Evolutionary conservation across 2,888 invertebrate genomes (phyloP), one percentile per base, ranked within the genome.

Genomic region (Ophion costatus): DNA sequence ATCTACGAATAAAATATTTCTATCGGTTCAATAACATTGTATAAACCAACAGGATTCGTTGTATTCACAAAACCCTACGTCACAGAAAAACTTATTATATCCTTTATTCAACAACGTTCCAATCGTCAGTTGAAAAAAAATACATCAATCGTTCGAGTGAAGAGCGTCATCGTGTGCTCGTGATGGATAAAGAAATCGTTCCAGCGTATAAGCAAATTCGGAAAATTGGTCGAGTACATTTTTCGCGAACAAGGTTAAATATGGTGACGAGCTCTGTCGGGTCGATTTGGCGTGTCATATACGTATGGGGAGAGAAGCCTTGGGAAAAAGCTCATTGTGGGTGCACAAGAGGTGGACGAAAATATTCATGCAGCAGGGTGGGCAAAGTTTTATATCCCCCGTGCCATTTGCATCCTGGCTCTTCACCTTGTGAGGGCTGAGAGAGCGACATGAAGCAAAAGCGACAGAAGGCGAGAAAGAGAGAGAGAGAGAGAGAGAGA

Each of bases 351-450:
- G 14, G 38, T 24, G 20, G 64, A 71, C n/a, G 71, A 81, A 81
- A 73, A 82, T 78, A 84, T 84, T 84, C 78, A 82, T 82, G 84
- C 70, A 63, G 29, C 57, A 66, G 74, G 74, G 17, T 38, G 71
- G 71, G 51, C 6, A 64, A 80, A 56, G 74, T 64, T 74, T 81
- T 80, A 71, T 71, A 80, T 80, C 59, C 76, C 66, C 67, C 67
- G 82, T 85, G 83, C 67, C 87, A 85, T 87, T 87, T 87, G 85
- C 87, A 87, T 85, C 85, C 80, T 80, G 87, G 76, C 87, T 84
- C 86, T 87, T 84, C 76, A 75, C 82, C 78, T 71, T 63, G 51
- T 20, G 77, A 67, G 38, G 29, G 33, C 17, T 24, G 38, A n/a
- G 38, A 33, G 29, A 63, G 63, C 7, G 63, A 63, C 14, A 63